phyloP scores from a whole-genome alignment of 2,113 vertebrate genomes.

The Chrysemys picta region DNA sequence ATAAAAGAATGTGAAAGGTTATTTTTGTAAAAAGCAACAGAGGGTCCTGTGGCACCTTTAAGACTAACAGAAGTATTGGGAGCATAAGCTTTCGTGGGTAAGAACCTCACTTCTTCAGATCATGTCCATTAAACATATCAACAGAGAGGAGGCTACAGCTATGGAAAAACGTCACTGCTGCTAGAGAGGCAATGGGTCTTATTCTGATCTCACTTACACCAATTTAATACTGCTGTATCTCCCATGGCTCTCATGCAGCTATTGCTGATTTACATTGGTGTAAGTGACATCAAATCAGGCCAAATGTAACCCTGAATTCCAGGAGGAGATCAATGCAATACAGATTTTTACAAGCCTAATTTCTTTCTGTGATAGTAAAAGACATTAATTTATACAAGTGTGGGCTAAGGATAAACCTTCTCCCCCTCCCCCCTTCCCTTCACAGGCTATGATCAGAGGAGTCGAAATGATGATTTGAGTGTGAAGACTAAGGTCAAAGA shows the following conservation, averaged over 20 bases:
- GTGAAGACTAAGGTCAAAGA: slow-evolving; percentile 51
- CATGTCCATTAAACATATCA: background rate
- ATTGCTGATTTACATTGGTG: slow-evolving; percentile 61
- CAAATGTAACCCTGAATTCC: slow-evolving; percentile 56
- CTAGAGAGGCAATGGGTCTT: background rate
- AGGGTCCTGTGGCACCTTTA: too few relatives aligned
- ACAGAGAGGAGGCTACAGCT: background rate
- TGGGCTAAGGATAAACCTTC: slow-evolving; percentile 46
- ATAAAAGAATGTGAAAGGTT: slow-evolving; percentile 11
- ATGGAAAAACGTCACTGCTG: background rate
- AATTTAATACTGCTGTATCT: slow-evolving; percentile 29
- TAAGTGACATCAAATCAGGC: slow-evolving; percentile 72
- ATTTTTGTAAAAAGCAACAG: background rate
- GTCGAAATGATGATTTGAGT: slow-evolving; percentile 54
- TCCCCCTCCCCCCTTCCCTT: background rate
- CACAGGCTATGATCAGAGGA: slow-evolving; percentile 46
- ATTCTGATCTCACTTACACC: slow-evolving; percentile 13
- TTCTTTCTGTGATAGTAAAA: slow-evolving; percentile 65
- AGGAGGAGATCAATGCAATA: slow-evolving; percentile 63
- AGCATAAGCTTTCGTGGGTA: too few relatives aligned
- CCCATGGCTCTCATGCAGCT: slow-evolving; percentile 46
- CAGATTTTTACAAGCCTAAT: slow-evolving; percentile 63
- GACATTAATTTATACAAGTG: slow-evolving; percentile 36
- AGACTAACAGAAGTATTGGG: too few relatives aligned
- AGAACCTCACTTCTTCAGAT: background rate